phyloP scores from a whole-genome alignment of 2,797 vertebrate genomes.

The Leuciscus waleckii region DNA sequence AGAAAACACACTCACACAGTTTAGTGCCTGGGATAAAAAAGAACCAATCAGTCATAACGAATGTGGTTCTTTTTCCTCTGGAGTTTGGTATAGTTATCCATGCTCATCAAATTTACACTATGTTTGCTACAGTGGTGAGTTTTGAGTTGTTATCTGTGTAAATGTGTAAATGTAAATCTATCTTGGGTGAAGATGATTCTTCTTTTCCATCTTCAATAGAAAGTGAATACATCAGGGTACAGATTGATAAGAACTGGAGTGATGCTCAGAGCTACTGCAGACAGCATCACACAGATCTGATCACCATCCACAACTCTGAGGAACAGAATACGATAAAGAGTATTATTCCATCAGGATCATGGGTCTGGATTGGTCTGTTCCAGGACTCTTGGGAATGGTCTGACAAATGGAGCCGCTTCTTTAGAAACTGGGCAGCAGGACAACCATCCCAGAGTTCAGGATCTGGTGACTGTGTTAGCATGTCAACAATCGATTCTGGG shows the following conservation, averaged over 20 bases:
- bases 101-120: background rate
- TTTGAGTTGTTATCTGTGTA: constrained; percentile 15
- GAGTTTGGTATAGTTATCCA: constrained; percentile 2
- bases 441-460: constrained; percentile 29
- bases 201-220: background rate
- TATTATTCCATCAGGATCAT: too few relatives aligned
- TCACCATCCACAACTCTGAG: constrained; percentile 6
- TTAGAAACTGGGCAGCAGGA: constrained; percentile 34
- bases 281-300: constrained; percentile 27
- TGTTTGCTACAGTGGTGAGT: constrained; percentile 47
- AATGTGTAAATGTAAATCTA: background rate
- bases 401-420: constrained; percentile 23
- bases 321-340: too few relatives aligned
- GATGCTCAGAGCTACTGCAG: constrained; percentile 51
- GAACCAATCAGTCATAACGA: background rate
- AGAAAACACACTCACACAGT: background rate
- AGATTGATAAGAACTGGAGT: background rate
- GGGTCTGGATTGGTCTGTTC: constrained; percentile 36
- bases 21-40: background rate
- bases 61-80: background rate
- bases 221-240: background rate
- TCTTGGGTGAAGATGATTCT: background rate
- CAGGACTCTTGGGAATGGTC: constrained; percentile 47
- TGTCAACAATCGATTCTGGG: background rate
- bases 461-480: constrained; percentile 3